phyloP scores from a whole-genome alignment of 2,797 vertebrate species.

The Mormyrus hasselquistii region DNA sequence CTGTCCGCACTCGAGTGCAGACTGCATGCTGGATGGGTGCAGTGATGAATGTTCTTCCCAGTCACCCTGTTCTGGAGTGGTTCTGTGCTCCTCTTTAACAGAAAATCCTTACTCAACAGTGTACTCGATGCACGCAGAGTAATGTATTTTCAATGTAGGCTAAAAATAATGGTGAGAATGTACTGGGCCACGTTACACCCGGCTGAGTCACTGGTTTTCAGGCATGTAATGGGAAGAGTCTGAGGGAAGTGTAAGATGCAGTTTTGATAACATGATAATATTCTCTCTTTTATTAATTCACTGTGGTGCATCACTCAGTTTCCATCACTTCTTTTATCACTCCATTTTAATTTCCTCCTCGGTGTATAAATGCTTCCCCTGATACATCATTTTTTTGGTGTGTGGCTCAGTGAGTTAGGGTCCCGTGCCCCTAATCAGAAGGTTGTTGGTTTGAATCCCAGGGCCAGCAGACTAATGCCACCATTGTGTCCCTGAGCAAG shows the following conservation, averaged over 20 bases:
- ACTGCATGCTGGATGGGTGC: background rate
- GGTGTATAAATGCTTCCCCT: fast-evolving
- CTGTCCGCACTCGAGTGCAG: background rate
- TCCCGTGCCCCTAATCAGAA: background rate
- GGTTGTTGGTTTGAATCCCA: background rate
- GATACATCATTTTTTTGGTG: background rate
- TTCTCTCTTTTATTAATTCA: background rate
- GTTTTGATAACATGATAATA: background rate
- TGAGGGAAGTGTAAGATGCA: constrained; percentile 6
- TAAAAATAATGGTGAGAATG: background rate
- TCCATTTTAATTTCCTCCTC: background rate
- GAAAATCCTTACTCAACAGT: constrained; percentile 1
- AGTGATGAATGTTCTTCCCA: background rate
- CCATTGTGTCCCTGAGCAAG: background rate
- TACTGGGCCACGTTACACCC: background rate
- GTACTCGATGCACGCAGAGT: background rate
- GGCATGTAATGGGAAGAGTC: constrained; percentile 39
- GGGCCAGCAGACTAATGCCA: background rate
- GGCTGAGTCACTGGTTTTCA: background rate
- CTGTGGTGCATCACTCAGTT: background rate
- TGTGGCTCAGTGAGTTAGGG: background rate
- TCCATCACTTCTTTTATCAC: background rate
- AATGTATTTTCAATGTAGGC: constrained; percentile 1
- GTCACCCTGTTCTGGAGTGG: background rate
- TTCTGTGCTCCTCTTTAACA: background rate